Base-by-base conservation (phyloP, 2,888 invertebrate species). In the Galeopsomyia nigrocyanea region DNA sequence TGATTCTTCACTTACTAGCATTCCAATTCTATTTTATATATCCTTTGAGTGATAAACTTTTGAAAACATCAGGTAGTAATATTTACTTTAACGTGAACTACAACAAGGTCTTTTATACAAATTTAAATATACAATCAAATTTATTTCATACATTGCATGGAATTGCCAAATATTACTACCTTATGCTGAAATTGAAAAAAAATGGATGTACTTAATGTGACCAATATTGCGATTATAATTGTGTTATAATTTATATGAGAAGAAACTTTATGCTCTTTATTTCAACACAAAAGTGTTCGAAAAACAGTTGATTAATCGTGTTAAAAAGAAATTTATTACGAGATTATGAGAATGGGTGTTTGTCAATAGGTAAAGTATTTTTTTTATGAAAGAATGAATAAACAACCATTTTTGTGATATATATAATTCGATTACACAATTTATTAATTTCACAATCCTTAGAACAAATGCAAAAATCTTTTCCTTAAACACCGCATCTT, bases 371-470 rank as follows among this genome's bases (percentile, higher is more conserved):
- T 39, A 39, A 63, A 26, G 60, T 75, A 75, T 75, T 75, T 71
- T 70, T 73, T 71, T 69, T 68, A 68, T 66, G 10, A 55, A 71
- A 65, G 17, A 55, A 63, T 56, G 66, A 75, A 73, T 73, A 73
- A 73, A 73, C 3, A 16, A 63, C 55, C 57, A 71, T 13, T 71
- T 68, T 74, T 74, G 58, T 69, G 66, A 71, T 71, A 69, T 62
- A 68, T 57, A 46, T 74, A 51, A n/a, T 19, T 13, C 7, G 46
- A 51, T 65, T 68, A 53, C 58, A 63, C 66, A 61, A 71, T 74
- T 71, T 26, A 66, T 71, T 60, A 58, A 73, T 71, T 56, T 73
- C 61, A 39, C 39, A 3, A 39, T 10, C 26, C 26, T 26, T 26
- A 26, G 26, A 3, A 2, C 5, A 2, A 26, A 26, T 26, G 5